Base-by-base conservation (phyloP, 2,113 vertebrate species). In the Cairina moschata region DNA sequence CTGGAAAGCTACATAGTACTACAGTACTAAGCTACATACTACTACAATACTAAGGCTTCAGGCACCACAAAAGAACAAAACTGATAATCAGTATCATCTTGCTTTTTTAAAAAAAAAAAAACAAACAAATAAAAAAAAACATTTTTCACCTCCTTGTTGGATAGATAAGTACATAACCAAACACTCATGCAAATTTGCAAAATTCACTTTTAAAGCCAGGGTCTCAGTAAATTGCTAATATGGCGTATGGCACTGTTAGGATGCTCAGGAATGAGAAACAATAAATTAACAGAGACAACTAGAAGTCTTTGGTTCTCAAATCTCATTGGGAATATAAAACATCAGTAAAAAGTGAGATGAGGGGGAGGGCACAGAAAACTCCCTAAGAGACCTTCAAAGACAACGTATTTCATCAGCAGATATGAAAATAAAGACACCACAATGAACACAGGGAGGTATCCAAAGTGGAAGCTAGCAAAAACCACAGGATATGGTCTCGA, bases 321-420 rank as follows among this genome's bases (percentile, higher is more conserved):
- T 66, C 56, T 72, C 80, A 66, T 4, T 46, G 34, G 48, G 73
- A 91, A 83, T 77, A 96, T 62, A 93, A 90, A 95, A 84, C 13
- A 92, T 44, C 36, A 87, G 13, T 48, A 66, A 76, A 82, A 77
- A 56, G 16, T 48, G 62, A 86, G 52, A 93, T 81, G 46, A 81
- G 66, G 32, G 38, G 48, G 31, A 69, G 22, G 50, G 32, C 59
- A 83, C 9, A 4, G 36, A 80, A 95, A 86, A 79, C 36, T 83
- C 91, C 62, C 65, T 23, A 20, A 38, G 75, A 18, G 95, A 59
- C 16, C 4, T 73, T 68, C 20, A 31, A 26, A 55, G 17, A 71
- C 23, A 46, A 29, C 8, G 18, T 52, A 81, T 94, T 96, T 90
- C 75, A 59, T 74, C 32, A 62, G 16, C 20, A 86, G 54, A 93